A percentile compares a stretch with the other conserved stretches of the same genome.
These are phyloP conservation scores for Cassiopea andromeda DNA, from an alignment of 30 jellyfish, hydroid and myxozoan genomes.

Conservation along the genomic window DNA sequence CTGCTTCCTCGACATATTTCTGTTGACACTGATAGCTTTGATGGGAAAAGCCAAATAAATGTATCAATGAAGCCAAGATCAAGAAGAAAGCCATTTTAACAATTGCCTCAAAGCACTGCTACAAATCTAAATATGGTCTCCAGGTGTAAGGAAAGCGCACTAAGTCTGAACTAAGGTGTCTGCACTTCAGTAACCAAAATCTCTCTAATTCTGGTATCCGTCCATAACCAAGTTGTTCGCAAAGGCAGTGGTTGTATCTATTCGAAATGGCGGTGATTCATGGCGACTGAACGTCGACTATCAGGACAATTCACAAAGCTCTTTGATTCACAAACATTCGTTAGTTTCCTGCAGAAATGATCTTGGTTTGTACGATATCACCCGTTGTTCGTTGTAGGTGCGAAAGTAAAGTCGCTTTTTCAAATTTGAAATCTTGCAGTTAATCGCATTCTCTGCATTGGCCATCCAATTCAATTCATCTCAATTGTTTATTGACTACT, in stretches of 20 bases:
- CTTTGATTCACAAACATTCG: neutral
- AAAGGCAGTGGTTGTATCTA: neutral
- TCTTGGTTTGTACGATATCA: neutral
- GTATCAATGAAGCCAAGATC: slow-evolving; percentile 26
- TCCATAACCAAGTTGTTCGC: neutral
- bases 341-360: neutral
- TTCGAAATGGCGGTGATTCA: neutral
- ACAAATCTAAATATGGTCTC: neutral
- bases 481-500: slow-evolving; percentile 69
- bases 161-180: neutral
- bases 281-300: neutral
- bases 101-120: neutral
- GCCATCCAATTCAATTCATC: slow-evolving; percentile 59
- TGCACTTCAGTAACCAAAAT: neutral
- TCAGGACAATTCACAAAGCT: neutral
- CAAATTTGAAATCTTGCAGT: slow-evolving; percentile 36
- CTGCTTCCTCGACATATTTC: slow-evolving; percentile 56
- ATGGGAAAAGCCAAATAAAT: slow-evolving; percentile 39
- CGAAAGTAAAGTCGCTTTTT: slow-evolving; percentile 44
- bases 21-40: slow-evolving; percentile 62
- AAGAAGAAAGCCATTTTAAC: slow-evolving; percentile 10
- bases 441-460: slow-evolving; percentile 27
- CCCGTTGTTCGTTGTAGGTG: slow-evolving; percentile 32
- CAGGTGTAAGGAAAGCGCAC: neutral
- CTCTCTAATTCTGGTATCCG: neutral